These are phyloP conservation scores for Eriocheir sinensis DNA, from an alignment of 1,140 invertebrate genomes.

Conservation along the genomic window DNA sequence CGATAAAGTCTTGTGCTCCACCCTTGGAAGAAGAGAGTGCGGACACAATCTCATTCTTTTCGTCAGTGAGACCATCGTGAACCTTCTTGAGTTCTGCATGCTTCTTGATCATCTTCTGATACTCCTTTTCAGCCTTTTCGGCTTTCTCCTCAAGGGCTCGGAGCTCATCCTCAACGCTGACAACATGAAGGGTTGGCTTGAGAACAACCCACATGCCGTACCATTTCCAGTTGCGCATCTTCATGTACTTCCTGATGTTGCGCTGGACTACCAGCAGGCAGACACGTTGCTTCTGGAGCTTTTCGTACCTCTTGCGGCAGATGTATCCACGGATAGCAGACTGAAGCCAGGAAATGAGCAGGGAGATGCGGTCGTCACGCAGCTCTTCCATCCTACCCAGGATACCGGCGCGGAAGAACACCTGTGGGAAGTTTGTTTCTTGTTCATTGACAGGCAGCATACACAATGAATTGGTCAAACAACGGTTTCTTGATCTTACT, in stretches of 20 bases:
- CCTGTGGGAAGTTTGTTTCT: conserved; percentile 84
- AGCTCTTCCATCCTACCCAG: conserved; percentile 99
- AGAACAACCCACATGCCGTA: conserved; percentile 99
- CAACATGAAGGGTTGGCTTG: conserved; percentile 99
- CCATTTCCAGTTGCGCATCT: conserved; percentile 99
- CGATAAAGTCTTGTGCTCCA: conserved; percentile 93
- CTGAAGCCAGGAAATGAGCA: conserved; percentile 99
- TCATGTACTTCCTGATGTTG: conserved; percentile 98
- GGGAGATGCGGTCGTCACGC: conserved; percentile 98
- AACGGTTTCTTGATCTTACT: too few relatives aligned
- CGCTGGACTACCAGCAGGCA: conserved; percentile 98
- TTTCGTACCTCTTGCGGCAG: conserved; percentile 96
- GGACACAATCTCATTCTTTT: conserved; percentile 94
- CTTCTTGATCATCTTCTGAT: conserved; percentile 96
- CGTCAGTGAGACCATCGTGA: conserved; percentile 89
- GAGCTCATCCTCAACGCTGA: conserved; percentile 98
- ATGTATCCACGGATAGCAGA: conserved; percentile 93
- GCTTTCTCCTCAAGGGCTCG: conserved; percentile 98
- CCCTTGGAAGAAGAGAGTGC: conserved; percentile 96
- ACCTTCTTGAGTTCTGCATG: conserved; percentile 97
- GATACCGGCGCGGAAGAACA: conserved; percentile 99
- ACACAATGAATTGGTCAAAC: background rate
- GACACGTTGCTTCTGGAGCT: conserved; percentile 97
- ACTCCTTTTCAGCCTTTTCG: conserved; percentile 95
- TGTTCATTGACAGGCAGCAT: background rate